Base-by-base conservation (phyloP, 2,888 invertebrate genomes). In the Synergus gifuensis region DNA sequence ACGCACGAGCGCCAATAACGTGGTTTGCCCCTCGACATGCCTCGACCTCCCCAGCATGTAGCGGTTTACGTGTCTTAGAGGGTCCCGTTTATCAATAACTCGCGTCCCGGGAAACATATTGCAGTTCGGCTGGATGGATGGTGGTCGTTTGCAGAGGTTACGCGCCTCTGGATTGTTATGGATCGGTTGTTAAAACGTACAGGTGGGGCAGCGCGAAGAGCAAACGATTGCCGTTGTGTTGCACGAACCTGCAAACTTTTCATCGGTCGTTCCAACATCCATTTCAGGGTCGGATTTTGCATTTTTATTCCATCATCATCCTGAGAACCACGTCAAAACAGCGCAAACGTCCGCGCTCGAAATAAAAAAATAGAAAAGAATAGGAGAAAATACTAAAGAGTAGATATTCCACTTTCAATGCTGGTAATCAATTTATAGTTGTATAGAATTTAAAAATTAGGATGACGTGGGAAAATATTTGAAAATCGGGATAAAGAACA, bases 61-160 rank as follows among this genome's bases (percentile, higher is more conserved):
- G 64, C 78, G 77, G 78, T 81, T 78, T 81, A 66, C 81, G 83
- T 79, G 78, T 78, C 83, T 83, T 83, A 81, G 80, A 78, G 82
- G 78, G 81, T 76, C 80, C 82, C 85, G 84, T 84, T 85, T 86
- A 86, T 86, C 86, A 86, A 86, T 86, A 86, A 86, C 85, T 81
- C 82, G 83, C 82, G 79, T 80, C 82, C 84, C 83, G 82, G 84
- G 78, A 81, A 85, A 88, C 87, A 86, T 88, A 88, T 87, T 87
- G 87, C 87, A 81, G 84, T 82, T 83, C 81, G 85, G 83, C 80
- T 84, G 83, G 87, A 88, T 87, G 87, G 87, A 88, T 88, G 87
- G 85, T 82, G 85, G 85, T 89, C 88, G 87, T 88, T 89, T 86
- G 86, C 87, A 84, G 87, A 88, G 87, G 87, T 88, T 88, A 86